Evolutionary conservation across 2,797 vertebrate genomes (phyloP), one percentile per base, ranked within the genome.

Genomic region (Rachycentron canadum): DNA sequence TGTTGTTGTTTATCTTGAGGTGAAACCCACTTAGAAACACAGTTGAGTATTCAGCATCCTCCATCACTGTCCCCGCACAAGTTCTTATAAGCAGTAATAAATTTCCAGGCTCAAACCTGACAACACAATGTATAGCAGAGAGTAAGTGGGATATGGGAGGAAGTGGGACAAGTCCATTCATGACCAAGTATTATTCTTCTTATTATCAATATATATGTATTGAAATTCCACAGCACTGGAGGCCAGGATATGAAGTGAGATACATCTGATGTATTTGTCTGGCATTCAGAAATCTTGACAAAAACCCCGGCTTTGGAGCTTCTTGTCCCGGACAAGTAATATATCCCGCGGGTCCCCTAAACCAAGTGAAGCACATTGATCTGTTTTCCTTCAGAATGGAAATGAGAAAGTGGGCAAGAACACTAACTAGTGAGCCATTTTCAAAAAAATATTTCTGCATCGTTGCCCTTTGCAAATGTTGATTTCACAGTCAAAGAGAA

Each of bases 151-250:
- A 80, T 75, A 81, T 82, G 11, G 12, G 38, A 12, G 38, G 38
- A 40, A 40, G 38, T 12, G 60, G 83, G 61, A 69, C 19, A 30
- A 65, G 67, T 30, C 61, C 8, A n/a, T 38, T 25, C 38, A 17
- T 32, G 58, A 77, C 58, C 74, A 74, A 82, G 83, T 78, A 76
- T 82, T 73, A 78, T 72, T 77, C 64, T 49, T 68, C 32, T 32
- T 3, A 32, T 32, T 67, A 64, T 89, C 83, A 83, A 86, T 91
- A 91, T 85, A 50, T 66, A 90, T 84, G 67, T 73, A 86, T 89
- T 88, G 75, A 84, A 76, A 78, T 72, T 55, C 55, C 25, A 26
- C 74, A 50, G 77, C 73, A 72, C 41, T 65, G 69, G 69, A 88
- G 84, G 88, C 87, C 83, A 88, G 45, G 62, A 76, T 83, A 79